Evolutionary conservation across 2,888 invertebrate species (phyloP).

Genomic region (Cistogaster globosa): DNA sequence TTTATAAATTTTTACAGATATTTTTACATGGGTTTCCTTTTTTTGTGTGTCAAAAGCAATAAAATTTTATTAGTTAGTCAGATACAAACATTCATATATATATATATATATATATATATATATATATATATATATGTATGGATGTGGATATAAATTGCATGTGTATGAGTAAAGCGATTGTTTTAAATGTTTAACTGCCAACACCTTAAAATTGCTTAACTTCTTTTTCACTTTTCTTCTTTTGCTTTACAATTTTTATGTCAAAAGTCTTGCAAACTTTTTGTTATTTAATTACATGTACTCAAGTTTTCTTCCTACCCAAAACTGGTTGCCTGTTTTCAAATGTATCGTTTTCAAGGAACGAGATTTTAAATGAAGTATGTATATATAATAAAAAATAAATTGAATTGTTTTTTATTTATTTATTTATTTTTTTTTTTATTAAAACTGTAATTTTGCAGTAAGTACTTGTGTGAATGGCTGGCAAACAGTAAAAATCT

Average conservation of each 20-base stretch:
- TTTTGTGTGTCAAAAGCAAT: conserved; percentile 20
- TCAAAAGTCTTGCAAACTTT: conserved; percentile 43
- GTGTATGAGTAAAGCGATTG: conserved; percentile 17
- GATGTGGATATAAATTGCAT: neutral
- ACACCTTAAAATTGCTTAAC: conserved; percentile 65
- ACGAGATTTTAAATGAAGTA: conserved; percentile 52
- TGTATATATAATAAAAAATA: too few species aligned
- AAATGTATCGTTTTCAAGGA: conserved; percentile 30
- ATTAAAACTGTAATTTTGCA: conserved; percentile 60
- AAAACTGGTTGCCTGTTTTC: conserved; percentile 63
- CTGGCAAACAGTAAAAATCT: conserved; percentile 72
- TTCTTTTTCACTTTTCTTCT: conserved; percentile 43
- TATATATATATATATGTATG: neutral
- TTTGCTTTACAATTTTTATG: conserved; percentile 37
- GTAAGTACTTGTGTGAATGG: conserved; percentile 13
- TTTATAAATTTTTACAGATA: conserved; percentile 27
- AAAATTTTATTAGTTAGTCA: conserved; percentile 51
- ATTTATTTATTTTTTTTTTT: conserved; percentile 21
- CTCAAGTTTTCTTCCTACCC: conserved; percentile 29
- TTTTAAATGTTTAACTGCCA: conserved; percentile 62
- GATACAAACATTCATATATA: conserved; percentile 37
- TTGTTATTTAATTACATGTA: conserved; percentile 53
- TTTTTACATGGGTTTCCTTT: neutral
- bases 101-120: conserved; percentile 7
- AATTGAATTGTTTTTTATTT: too few species aligned